A percentile compares a stretch with the other conserved stretches of the same genome.
Evolutionary conservation across 2,113 vertebrate species (phyloP).

Genomic region (Amblyopsis rosae): DNA sequence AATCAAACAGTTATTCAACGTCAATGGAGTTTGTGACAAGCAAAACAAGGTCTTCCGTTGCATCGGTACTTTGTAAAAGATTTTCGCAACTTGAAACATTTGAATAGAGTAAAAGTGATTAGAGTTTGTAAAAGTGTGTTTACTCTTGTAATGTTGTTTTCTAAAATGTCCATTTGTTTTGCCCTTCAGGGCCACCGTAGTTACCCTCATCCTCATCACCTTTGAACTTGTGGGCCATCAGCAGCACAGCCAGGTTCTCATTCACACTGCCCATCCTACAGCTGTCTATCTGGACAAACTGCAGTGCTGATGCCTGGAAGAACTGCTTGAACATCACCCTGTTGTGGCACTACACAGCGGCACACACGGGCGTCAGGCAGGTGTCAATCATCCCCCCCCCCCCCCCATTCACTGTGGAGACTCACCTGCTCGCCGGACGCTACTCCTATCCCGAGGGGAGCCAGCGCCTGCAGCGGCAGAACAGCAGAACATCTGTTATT

Average conservation of each 20-base stretch:
- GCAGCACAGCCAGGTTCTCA: slow-evolving; percentile 83
- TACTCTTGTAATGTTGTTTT: no score
- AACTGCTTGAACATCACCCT: slow-evolving; percentile 88
- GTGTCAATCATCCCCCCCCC: not conserved
- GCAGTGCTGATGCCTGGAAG: slow-evolving; percentile 81
- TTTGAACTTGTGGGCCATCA: slow-evolving; percentile 84
- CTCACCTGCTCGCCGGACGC: slow-evolving; percentile 82
- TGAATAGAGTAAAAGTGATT: no score
- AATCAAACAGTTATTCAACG: no score
- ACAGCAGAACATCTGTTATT: not conserved
- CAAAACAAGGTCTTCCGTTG: no score
- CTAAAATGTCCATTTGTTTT: no score
- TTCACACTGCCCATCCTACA: slow-evolving; percentile 86
- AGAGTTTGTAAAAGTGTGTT: no score
- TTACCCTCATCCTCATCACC: slow-evolving; percentile 51
- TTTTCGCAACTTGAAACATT: no score
- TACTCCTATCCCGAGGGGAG: slow-evolving; percentile 76
- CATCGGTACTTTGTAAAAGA: no score
- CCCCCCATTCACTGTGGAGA: not conserved
- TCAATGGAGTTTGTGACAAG: no score
- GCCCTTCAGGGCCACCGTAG: no score
- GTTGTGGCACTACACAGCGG: slow-evolving; percentile 74
- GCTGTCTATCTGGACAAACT: slow-evolving; percentile 88
- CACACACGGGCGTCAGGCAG: not conserved
- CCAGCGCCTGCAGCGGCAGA: slow-evolving; percentile 73